phyloP scores from a whole-genome alignment of 2,113 vertebrate species.

The Leptosomus discolor region DNA sequence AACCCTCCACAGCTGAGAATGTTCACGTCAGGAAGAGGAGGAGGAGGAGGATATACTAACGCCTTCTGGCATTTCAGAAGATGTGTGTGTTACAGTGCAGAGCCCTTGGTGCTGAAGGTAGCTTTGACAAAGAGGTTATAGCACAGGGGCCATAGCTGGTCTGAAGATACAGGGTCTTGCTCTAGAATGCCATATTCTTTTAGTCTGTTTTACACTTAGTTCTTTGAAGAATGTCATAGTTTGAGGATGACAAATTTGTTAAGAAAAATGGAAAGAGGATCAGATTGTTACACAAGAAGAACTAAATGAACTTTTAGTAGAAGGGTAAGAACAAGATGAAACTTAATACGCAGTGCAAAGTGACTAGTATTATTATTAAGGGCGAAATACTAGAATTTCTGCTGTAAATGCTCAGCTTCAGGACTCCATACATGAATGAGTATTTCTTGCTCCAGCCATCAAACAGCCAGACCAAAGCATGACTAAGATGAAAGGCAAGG shows the following conservation, averaged over 20 bases:
- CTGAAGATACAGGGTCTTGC: accelerated
- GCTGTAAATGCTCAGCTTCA: not conserved
- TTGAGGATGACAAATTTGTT: not conserved
- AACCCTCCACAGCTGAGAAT: not conserved
- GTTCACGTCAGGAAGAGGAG: not conserved
- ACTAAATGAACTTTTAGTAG: not conserved
- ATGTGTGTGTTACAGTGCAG: not conserved
- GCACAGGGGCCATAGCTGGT: not conserved
- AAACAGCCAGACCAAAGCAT: not conserved
- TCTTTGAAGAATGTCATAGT: not conserved
- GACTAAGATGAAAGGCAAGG: conserved; percentile 9
- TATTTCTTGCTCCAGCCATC: not conserved
- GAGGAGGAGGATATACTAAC: not conserved
- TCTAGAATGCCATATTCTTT: not conserved
- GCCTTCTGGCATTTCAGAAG: not conserved
- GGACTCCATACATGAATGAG: not conserved
- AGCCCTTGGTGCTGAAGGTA: not conserved
- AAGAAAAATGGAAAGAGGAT: not conserved
- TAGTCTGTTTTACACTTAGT: not conserved
- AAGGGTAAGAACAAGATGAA: not conserved
- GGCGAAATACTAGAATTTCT: not conserved
- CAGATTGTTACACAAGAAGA: not conserved
- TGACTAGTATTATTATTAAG: not conserved
- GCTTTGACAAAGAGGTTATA: not conserved
- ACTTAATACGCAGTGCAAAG: not conserved